Evolutionary conservation across 2,113 vertebrate species (phyloP).

Genomic region (Piprites chloris): DNA sequence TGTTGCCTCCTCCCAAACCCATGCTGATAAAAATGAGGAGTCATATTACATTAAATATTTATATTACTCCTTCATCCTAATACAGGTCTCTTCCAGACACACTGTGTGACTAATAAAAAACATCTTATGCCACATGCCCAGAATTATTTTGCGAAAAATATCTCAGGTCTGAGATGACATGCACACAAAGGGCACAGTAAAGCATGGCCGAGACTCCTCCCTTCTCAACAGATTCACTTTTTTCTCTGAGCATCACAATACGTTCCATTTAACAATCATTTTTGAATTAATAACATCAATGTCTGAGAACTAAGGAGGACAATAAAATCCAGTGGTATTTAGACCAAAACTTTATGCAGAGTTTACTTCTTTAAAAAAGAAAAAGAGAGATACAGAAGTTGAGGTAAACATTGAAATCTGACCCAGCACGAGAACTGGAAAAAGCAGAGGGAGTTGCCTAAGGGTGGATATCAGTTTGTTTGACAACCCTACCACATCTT

Average conservation of each 20-base stretch:
- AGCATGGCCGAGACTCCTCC: background rate
- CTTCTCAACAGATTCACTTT: background rate
- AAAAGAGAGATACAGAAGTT: background rate
- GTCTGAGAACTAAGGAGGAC: background rate
- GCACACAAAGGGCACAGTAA: background rate
- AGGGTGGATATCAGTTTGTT: background rate
- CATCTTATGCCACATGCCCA: background rate
- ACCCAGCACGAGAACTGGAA: background rate
- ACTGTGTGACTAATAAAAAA: slow-evolving; percentile 15
- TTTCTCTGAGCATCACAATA: background rate
- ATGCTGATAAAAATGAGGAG: background rate
- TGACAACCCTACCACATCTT: background rate
- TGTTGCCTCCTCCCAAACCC: background rate
- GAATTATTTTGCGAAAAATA: background rate
- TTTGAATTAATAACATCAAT: background rate
- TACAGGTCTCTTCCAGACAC: background rate
- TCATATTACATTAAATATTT: slow-evolving; percentile 24
- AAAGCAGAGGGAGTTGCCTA: background rate
- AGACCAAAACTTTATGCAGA: background rate
- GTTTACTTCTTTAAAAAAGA: background rate
- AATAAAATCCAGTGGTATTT: background rate
- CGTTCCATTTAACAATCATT: background rate
- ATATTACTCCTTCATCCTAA: background rate
- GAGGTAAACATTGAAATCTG: background rate
- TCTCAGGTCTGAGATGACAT: background rate